Base-by-base conservation (phyloP, 2,797 vertebrate species). In the Hypotaenidia philippensis region DNA sequence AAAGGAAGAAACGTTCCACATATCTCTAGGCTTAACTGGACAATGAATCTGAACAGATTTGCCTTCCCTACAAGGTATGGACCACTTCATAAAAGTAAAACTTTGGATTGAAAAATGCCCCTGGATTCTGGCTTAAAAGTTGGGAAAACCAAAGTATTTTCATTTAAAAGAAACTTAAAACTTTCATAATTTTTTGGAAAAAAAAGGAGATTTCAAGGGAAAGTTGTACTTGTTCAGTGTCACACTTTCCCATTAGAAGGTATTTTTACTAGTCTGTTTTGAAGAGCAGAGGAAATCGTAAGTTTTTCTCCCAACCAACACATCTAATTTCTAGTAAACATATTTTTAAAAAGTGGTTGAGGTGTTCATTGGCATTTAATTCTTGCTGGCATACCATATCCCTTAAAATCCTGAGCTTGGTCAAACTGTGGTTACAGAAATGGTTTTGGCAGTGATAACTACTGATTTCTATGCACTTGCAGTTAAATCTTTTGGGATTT, bases 291-390 rank as follows among this genome's bases (percentile, higher is more conserved):
- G 7, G 20, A 71, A 64, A 66, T 38, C 66, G 18, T 5, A 60
- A 41, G 6, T 23, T 80, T 70, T 74, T 57, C 13, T 74, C 47
- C 29, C n/a, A 61, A 41, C 2, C 16, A 68, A 85, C 68, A n/a
- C 17, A 41, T 53, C 14, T 32, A 2, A 60, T 50, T 85, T 78
- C 4, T 69, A 52, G 31, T 21, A 26, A 75, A 55, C 9, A 40
- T 55, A 2, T 53, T 38, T 38, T 75, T 27, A 1, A 15, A 11
- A 66, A 60, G 13, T 36, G 2, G 2, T 22, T 0, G 6, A 5
- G 6, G 11, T 47, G 27, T 89, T 86, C 9, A 31, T 25, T 56
- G 18, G 16, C 26, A 57, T 71, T 86, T 83, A 41, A 41, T 56
- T 4, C 21, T 53, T 50, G 38, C 22, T 17, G 44, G 26, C 49